These are phyloP conservation scores for Stegana nigrithorax DNA, from an alignment of 2,888 invertebrate species.

Conservation along the genomic window DNA sequence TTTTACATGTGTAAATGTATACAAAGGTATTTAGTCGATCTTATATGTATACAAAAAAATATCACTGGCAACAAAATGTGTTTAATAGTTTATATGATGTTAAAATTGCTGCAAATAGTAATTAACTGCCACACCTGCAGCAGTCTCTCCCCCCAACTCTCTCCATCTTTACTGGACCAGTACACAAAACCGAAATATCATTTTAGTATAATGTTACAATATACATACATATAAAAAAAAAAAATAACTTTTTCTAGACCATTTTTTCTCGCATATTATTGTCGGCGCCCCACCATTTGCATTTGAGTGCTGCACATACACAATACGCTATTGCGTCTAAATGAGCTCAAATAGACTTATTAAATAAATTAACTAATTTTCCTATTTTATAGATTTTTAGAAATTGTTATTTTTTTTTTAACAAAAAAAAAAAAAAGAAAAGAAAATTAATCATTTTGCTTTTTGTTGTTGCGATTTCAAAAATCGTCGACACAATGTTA, in stretches of 20 bases:
- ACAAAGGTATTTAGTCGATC: not conserved
- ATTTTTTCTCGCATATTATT: too few species aligned
- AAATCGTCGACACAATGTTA: constrained; percentile 34
- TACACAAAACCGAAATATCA: too few species aligned
- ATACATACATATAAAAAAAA: not conserved
- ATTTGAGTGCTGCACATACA: not conserved
- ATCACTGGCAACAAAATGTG: too few species aligned
- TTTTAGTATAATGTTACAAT: not conserved
- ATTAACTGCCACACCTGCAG: not conserved
- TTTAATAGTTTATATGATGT: too few species aligned
- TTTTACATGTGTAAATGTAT: not conserved
- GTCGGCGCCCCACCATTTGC: not conserved
- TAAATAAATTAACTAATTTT: constrained; percentile 41
- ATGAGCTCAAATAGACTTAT: constrained; percentile 66
- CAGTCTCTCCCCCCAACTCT: not conserved
- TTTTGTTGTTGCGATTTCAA: constrained; percentile 32
- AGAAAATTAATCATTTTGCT: constrained; percentile 2
- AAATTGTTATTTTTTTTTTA: constrained; percentile 25
- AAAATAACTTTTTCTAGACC: not conserved
- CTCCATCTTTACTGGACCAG: too few species aligned
- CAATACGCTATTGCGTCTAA: constrained; percentile 49
- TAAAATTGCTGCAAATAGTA: too few species aligned
- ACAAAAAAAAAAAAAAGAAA: too few species aligned
- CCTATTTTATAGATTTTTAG: constrained; percentile 48
- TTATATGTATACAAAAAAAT: too few species aligned